Evolutionary conservation across 2,888 invertebrate species (phyloP), one percentile per base, ranked within the genome.

Genomic region (Exephanes ischioxanthus): DNA sequence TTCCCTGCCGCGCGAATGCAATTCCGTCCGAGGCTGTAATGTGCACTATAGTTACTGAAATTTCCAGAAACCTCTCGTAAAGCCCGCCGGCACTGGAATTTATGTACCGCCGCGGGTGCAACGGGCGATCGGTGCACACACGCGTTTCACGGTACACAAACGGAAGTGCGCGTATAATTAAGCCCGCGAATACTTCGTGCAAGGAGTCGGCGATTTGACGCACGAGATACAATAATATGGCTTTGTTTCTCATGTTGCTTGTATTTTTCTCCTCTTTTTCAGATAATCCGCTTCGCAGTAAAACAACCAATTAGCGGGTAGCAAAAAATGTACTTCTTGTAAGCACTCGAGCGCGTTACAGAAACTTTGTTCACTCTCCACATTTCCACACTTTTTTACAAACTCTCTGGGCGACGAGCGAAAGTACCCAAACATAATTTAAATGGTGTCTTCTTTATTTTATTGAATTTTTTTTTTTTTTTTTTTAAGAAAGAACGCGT

Each of bases 31-130:
- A 48, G 67, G 58, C 58, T 72, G 48, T 80, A 53, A 71, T 72
- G 33, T 75, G 70, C 68, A 41, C 37, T 22, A 67, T 68, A 58
- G 66, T 41, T 55, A 80, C 70, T 71, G 79, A 84, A 80, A 84
- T 84, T 86, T 86, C 80, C 63, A 77, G 79, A 82, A 80, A 72
- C 70, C 70, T 48, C 76, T 77, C 82, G 76, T 80, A 86, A 84
- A 84, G 55, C 30, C 72, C 73, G 77, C 33, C 63, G 30, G 63
- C 37, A 48, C 53, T 68, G 53, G 75, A 79, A 82, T 83, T 75
- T 80, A 85, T 76, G 83, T 80, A 77, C 66, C 45, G 22, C 33
- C 14, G 58, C 48, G 73, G 16, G 30, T 55, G 66, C 67, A 55
- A 22, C 14, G 14, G 3, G 9, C 66, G 51, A 66, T 76, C 75